Evolutionary conservation across 2,888 invertebrate genomes (phyloP).

Genomic region (Uloborus plumipes): DNA sequence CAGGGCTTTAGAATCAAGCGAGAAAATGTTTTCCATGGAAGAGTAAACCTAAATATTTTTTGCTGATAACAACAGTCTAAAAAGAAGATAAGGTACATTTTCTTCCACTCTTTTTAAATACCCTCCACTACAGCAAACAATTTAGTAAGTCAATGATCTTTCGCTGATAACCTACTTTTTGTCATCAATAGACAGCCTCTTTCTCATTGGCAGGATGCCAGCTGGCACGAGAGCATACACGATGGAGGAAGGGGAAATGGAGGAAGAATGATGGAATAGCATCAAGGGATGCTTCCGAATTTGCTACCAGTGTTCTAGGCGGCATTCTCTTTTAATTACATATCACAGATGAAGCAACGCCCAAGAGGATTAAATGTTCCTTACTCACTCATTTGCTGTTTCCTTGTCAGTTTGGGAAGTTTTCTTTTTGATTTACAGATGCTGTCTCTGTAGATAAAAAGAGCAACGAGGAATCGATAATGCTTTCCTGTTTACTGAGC

Average conservation of each 20-base stretch:
- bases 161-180: slow-evolving; percentile 24
- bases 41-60: no score
- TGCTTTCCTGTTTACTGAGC: no score
- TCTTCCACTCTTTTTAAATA: no score
- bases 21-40: no score
- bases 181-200: slow-evolving; percentile 39
- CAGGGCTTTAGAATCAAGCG: no score
- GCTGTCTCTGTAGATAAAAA: no score
- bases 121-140: no score
- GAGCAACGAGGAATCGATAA: no score
- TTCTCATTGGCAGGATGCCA: slow-evolving; percentile 30
- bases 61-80: no score
- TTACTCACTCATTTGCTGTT: background rate
- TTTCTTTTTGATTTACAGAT: no score
- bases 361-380: background rate
- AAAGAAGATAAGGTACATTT: no score
- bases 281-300: slow-evolving; percentile 17
- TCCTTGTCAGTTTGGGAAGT: no score
- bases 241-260: slow-evolving; percentile 3
- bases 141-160: slow-evolving; percentile 30
- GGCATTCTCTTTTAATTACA: slow-evolving; percentile 37
- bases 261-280: background rate
- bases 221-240: slow-evolving; percentile 22
- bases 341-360: slow-evolving; percentile 19
- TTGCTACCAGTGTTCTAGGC: slow-evolving; percentile 18